Percentiles rank a stretch among this genome's conserved stretches.
Evolutionary conservation across 1,140 invertebrate species (phyloP).

Genomic region (Tachypleus tridentatus): DNA sequence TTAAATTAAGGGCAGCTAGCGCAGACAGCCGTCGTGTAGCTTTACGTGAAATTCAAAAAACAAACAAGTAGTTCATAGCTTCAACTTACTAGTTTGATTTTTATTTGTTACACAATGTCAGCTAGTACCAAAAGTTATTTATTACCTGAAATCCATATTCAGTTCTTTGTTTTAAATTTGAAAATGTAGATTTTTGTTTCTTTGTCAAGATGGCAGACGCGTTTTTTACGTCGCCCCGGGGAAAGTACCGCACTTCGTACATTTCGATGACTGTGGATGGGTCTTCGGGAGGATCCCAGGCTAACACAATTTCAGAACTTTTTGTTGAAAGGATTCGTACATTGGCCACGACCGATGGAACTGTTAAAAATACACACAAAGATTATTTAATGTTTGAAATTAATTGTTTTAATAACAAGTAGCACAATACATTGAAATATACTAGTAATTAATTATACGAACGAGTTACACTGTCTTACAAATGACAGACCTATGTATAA

Average conservation of each 20-base stretch:
- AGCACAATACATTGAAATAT: too few species aligned
- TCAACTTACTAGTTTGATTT: too few species aligned
- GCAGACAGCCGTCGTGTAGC: too few species aligned
- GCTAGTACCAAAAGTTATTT: neutral
- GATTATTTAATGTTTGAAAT: too few species aligned
- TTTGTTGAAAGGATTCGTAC: constrained; percentile 69
- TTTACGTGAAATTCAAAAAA: too few species aligned
- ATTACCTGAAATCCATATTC: constrained; percentile 78
- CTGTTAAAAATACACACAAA: constrained; percentile 13
- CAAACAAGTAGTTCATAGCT: too few species aligned
- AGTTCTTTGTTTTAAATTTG: constrained; percentile 61
- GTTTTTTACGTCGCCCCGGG: constrained; percentile 59
- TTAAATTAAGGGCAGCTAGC: too few species aligned
- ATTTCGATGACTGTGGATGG: constrained; percentile 34
- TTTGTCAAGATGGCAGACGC: constrained; percentile 62
- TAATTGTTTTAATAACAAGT: too few species aligned
- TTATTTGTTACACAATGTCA: too few species aligned
- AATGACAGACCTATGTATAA: too few species aligned
- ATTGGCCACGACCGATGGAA: constrained; percentile 54
- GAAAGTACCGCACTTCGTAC: constrained; percentile 54
- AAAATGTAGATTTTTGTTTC: constrained; percentile 59
- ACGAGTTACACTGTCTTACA: too few species aligned
- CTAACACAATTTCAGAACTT: constrained; percentile 65
- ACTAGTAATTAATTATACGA: too few species aligned
- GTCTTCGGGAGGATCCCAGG: constrained; percentile 74